These are phyloP conservation scores for Isichthys henryi DNA, from an alignment of 2,113 vertebrate genomes.

Conservation along the genomic window DNA sequence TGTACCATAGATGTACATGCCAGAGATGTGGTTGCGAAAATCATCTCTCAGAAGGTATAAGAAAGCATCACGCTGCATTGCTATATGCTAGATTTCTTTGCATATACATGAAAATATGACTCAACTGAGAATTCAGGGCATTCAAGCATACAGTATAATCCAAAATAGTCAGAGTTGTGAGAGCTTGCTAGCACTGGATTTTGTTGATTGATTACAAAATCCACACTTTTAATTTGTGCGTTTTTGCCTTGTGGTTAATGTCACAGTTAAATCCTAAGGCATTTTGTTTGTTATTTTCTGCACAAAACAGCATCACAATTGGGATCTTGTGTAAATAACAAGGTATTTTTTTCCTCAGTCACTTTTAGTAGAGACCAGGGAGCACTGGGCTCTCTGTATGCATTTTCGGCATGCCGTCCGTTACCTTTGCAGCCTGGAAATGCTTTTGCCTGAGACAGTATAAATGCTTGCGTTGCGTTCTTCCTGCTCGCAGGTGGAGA, in stretches of 20 bases:
- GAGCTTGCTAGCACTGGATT: background rate
- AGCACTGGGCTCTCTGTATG: background rate
- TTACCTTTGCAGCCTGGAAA: background rate
- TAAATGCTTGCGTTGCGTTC: background rate
- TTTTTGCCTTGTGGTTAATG: background rate
- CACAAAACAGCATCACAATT: background rate
- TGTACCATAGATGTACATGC: constrained; percentile 95
- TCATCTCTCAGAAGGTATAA: constrained; percentile 83
- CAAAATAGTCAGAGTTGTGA: background rate
- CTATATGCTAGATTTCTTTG: constrained; percentile 10
- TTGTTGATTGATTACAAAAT: background rate
- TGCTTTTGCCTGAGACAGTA: background rate
- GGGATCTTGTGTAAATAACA: background rate
- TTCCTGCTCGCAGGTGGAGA: constrained; percentile 69
- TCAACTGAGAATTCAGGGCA: background rate
- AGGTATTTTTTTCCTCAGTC: background rate
- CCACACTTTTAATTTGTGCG: background rate
- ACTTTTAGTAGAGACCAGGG: background rate
- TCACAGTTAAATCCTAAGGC: background rate
- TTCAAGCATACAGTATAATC: background rate
- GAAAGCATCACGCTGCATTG: background rate
- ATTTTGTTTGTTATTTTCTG: background rate
- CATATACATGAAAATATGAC: background rate
- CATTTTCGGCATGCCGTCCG: background rate
- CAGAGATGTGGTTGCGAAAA: constrained; percentile 87